Evolutionary conservation across 2,113 vertebrate species (phyloP).

Genomic region (Danionella cerebrum): DNA sequence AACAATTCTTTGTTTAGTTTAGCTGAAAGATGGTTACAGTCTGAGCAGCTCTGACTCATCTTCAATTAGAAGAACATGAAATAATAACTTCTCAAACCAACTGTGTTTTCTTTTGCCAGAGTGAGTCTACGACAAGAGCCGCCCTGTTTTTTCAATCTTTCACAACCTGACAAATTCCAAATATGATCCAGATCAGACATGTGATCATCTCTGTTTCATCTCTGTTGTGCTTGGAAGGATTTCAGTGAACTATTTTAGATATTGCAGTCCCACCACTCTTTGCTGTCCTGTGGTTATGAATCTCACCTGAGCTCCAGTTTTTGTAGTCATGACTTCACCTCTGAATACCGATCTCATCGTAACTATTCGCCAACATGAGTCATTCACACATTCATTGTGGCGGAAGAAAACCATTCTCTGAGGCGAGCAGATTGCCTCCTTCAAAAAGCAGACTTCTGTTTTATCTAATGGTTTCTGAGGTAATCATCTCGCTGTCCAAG

Average conservation of each 20-base stretch:
- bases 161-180: not conserved
- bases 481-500: constrained; percentile 52
- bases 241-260: constrained; percentile 1
- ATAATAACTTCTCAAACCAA: not conserved
- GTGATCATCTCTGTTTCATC: not conserved
- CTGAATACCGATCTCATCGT: constrained; percentile 8
- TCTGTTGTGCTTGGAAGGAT: not conserved
- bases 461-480: constrained; percentile 41
- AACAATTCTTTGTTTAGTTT: constrained; percentile 4
- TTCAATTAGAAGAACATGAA: not conserved
- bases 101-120: not conserved
- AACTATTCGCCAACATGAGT: constrained; percentile 19
- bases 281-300: constrained; percentile 17
- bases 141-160: not conserved
- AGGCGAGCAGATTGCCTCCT: constrained; percentile 43
- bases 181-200: not conserved
- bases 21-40: not conserved
- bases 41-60: not conserved
- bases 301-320: constrained; percentile 26
- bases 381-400: constrained; percentile 44
- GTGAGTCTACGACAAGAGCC: not conserved
- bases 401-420: constrained; percentile 54
- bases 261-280: constrained; percentile 1
- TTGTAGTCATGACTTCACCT: constrained; percentile 37
- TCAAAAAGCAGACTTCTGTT: constrained; percentile 36